phyloP scores from a whole-genome alignment of 2,113 vertebrate species.

The Odocoileus hemionus region DNA sequence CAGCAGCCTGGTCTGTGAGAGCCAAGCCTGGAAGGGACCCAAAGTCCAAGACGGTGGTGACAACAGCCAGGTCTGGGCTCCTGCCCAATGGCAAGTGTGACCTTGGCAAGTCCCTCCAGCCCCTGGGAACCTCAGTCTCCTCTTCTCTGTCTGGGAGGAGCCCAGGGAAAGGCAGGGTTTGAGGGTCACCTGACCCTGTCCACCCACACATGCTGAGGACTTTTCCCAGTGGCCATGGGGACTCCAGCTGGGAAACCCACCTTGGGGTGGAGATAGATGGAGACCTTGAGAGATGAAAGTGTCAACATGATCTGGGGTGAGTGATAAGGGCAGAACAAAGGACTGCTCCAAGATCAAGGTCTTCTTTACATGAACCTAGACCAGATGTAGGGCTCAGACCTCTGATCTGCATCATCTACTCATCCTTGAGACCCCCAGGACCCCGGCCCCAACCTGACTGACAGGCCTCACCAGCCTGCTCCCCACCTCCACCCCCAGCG shows the following conservation, averaged over 20 bases:
- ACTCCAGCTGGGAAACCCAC: no score
- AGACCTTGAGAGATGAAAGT: background rate
- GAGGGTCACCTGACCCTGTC: background rate
- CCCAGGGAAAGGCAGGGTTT: background rate
- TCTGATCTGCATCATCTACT: background rate
- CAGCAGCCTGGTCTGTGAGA: background rate
- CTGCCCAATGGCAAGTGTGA: background rate
- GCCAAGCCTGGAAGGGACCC: slow-evolving; percentile 25
- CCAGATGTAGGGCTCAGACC: background rate
- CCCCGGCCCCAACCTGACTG: no score
- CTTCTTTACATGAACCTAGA: background rate
- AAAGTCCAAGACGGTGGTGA: rapidly evolving
- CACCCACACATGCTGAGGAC: background rate
- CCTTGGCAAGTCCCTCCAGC: background rate
- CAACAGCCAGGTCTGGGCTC: background rate
- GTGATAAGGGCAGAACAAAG: background rate
- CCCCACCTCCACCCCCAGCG: background rate
- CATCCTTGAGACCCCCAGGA: background rate
- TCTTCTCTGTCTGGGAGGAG: background rate
- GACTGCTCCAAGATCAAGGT: background rate
- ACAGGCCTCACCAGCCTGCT: background rate
- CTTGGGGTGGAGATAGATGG: background rate
- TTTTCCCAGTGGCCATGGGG: background rate
- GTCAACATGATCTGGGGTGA: background rate
- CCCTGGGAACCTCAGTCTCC: background rate